Conservation (phyloP, 2,797 vertebrate genomes). For the Perodicticus potto region DNA sequence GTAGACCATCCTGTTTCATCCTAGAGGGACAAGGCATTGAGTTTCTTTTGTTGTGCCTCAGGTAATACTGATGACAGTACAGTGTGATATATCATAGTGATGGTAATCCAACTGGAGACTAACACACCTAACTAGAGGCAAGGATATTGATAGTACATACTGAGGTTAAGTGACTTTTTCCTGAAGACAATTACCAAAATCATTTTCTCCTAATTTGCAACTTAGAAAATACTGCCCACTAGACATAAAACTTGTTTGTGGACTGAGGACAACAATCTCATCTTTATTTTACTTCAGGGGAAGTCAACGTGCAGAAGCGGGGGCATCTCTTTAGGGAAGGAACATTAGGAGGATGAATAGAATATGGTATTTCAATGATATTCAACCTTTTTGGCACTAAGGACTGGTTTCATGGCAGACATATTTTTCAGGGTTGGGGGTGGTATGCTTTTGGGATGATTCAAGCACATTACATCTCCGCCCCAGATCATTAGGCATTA, state of each 20-base stretch:
- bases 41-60: conserved; percentile 46
- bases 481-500: too few relatives aligned
- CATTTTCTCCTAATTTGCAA: conserved; percentile 48
- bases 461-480: too few relatives aligned
- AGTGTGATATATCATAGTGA: not conserved
- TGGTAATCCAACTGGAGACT: conserved; percentile 21
- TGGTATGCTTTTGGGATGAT: too few relatives aligned
- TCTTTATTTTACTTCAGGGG: not conserved
- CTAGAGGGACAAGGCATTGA: not conserved
- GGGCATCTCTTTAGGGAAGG: not conserved
- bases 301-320: conserved; percentile 28
- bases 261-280: not conserved
- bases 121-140: not conserved
- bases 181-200: conserved; percentile 52
- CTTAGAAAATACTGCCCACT: conserved; percentile 37
- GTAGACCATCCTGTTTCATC: conserved; percentile 12
- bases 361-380: not conserved
- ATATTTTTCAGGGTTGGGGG: too few relatives aligned
- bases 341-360: conserved; percentile 45
- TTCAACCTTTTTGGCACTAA: too few relatives aligned
- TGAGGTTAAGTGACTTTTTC: conserved; percentile 38
- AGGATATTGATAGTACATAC: conserved; percentile 25
- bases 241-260: conserved; percentile 33
- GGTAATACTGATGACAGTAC: conserved; percentile 19
- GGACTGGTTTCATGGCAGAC: too few relatives aligned